A percentile compares a stretch with the other conserved stretches of the same genome.
Evolutionary conservation across 2,113 vertebrate species (phyloP).

Genomic region (Miniopterus natalensis): DNA sequence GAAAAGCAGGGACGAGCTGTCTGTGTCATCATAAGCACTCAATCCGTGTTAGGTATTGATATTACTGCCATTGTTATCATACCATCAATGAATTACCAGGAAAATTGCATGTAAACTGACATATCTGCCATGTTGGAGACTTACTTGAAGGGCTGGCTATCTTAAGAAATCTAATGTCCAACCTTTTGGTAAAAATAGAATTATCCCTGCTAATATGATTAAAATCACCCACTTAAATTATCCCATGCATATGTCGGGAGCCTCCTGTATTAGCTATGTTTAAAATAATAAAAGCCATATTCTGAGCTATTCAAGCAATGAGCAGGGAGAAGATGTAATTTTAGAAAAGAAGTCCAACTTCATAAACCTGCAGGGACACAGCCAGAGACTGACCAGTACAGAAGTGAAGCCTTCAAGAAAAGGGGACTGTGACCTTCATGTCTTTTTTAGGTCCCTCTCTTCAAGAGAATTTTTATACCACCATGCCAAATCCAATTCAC

Average conservation of each 20-base stretch:
- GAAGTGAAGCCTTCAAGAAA: background rate
- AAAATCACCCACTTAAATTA: background rate
- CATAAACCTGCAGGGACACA: background rate
- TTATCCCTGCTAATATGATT: background rate
- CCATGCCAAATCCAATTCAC: background rate
- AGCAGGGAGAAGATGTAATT: background rate
- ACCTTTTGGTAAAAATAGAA: background rate
- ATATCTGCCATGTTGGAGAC: background rate
- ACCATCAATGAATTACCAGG: background rate
- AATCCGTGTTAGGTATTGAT: background rate
- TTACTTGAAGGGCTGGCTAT: background rate
- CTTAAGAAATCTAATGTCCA: slow-evolving; percentile 4
- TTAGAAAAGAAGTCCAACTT: slow-evolving; percentile 33
- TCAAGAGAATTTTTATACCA: background rate
- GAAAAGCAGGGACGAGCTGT: background rate
- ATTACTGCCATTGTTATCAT: too few species aligned
- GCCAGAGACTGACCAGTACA: background rate
- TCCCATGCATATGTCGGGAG: background rate
- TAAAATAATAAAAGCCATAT: slow-evolving; percentile 47
- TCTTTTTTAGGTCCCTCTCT: background rate
- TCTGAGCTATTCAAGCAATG: background rate
- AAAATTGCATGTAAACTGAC: background rate
- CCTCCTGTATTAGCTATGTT: background rate
- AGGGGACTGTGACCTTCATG: background rate
- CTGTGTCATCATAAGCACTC: background rate